These are phyloP conservation scores for Drosophila pectinifera DNA, from an alignment of 1,140 invertebrate species.

Conservation along the genomic window DNA sequence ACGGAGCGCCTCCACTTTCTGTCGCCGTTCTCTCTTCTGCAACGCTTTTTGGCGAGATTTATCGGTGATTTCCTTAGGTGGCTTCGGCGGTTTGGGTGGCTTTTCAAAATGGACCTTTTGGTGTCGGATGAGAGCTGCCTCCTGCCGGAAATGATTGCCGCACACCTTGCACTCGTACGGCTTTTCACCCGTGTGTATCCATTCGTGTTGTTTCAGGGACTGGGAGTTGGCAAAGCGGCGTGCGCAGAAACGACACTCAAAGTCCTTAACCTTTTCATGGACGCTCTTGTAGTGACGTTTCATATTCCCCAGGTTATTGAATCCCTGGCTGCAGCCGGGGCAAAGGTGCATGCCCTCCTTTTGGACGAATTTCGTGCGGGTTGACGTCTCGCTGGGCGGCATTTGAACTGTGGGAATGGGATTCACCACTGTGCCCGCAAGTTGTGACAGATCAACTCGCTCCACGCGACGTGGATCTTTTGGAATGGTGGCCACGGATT, in stretches of 20 bases:
- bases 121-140: conserved; percentile 79
- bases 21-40: conserved; percentile 59
- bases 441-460: conserved; percentile 71
- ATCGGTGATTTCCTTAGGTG: conserved; percentile 62
- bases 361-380: conserved; percentile 58
- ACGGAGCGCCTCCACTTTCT: conserved; percentile 56
- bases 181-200: conserved; percentile 85
- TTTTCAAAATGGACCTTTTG: conserved; percentile 74
- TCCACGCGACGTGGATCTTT: conserved; percentile 73
- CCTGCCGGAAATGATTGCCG: conserved; percentile 74
- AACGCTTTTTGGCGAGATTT: conserved; percentile 64
- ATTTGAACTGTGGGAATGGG: conserved; percentile 65
- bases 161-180: conserved; percentile 73
- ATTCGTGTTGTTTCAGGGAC: conserved; percentile 81
- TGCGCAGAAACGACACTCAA: conserved; percentile 77
- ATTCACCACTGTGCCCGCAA: conserved; percentile 77
- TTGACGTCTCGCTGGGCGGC: conserved; percentile 32
- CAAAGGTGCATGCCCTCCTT: conserved; percentile 79
- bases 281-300: conserved; percentile 80
- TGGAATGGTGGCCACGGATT: conserved; percentile 77
- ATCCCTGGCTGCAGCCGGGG: conserved; percentile 73
- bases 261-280: conserved; percentile 82
- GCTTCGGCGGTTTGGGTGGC: conserved; percentile 46
- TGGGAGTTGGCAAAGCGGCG: conserved; percentile 81
- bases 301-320: conserved; percentile 79